Conservation (phyloP, 2,113 vertebrate genomes). For the Petrocephalus microphthalmus region DNA sequence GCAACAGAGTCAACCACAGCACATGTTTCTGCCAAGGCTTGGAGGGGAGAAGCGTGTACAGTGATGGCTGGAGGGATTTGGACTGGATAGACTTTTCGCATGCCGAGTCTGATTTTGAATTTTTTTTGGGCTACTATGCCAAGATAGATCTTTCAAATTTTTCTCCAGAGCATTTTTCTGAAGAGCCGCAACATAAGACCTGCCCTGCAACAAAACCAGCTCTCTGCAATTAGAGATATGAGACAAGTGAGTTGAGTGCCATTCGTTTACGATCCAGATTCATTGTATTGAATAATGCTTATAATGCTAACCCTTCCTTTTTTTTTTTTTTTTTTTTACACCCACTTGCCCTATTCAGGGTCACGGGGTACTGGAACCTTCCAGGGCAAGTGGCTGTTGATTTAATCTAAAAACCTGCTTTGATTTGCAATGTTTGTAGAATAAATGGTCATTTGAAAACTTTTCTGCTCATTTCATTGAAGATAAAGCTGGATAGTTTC, state of each 20-base stretch:
- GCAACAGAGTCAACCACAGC: not conserved
- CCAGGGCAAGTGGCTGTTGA: not conserved
- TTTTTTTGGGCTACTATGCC: not conserved
- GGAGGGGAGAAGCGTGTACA: not conserved
- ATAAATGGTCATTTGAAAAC: not conserved
- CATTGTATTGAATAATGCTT: not conserved
- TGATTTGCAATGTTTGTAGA: not conserved
- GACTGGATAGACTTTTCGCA: not conserved
- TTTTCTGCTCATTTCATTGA: not conserved
- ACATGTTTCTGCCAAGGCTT: not conserved
- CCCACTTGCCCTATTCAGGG: no score
- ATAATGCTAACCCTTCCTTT: not conserved
- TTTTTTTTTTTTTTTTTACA: not conserved
- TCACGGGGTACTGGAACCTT: no score
- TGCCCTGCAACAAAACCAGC: not conserved
- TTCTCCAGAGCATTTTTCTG: not conserved
- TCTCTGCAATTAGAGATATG: not conserved
- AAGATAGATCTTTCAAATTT: not conserved
- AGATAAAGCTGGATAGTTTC: not conserved
- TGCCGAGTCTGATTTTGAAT: not conserved
- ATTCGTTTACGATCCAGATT: not conserved
- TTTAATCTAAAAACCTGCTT: not conserved
- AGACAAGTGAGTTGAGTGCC: not conserved
- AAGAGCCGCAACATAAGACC: not conserved
- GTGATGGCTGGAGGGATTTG: not conserved